Percentiles rank a stretch among this genome's conserved stretches.
Evolutionary conservation across 2,113 vertebrate genomes (phyloP).

Genomic region (Trinectes maculatus): DNA sequence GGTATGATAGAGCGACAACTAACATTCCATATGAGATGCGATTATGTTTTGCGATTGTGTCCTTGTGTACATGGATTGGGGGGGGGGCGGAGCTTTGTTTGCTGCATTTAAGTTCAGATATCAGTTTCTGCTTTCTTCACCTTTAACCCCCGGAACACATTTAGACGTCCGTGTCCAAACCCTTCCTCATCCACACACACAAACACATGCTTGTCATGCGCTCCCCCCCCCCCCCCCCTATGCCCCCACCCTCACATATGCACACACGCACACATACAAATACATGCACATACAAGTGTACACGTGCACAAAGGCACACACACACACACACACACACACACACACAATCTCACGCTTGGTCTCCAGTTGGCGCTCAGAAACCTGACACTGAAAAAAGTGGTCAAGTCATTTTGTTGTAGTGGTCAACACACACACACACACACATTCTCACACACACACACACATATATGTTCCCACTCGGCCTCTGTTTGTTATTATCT

Average conservation of each 20-base stretch:
- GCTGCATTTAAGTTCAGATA: background rate
- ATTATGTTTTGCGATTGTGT: too few species aligned
- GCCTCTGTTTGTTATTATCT: constrained; percentile 59
- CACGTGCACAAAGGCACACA: constrained; percentile 20
- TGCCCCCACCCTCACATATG: too few species aligned
- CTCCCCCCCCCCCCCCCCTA: too few species aligned
- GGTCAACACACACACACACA: constrained; percentile 41
- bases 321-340: constrained; percentile 21
- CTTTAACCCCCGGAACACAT: constrained; percentile 14
- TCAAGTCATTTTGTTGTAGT: constrained; percentile 66
- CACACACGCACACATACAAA: constrained; percentile 1
- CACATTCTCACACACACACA: constrained; percentile 47
- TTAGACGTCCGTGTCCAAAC: constrained; percentile 15
- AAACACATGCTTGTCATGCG: constrained; percentile 28
- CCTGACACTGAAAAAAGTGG: constrained; percentile 71
- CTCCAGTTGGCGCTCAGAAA: constrained; percentile 75
- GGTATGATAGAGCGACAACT: too few species aligned
- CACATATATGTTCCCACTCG: constrained; percentile 54
- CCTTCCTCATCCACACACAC: constrained; percentile 17
- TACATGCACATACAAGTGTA: constrained; percentile 18
- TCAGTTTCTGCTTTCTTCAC: background rate
- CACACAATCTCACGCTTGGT: constrained; percentile 31
- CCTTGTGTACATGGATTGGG: background rate
- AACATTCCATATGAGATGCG: too few species aligned
- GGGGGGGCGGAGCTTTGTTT: background rate